phyloP scores from a whole-genome alignment of 2,113 vertebrate genomes.

The Colius striatus region DNA sequence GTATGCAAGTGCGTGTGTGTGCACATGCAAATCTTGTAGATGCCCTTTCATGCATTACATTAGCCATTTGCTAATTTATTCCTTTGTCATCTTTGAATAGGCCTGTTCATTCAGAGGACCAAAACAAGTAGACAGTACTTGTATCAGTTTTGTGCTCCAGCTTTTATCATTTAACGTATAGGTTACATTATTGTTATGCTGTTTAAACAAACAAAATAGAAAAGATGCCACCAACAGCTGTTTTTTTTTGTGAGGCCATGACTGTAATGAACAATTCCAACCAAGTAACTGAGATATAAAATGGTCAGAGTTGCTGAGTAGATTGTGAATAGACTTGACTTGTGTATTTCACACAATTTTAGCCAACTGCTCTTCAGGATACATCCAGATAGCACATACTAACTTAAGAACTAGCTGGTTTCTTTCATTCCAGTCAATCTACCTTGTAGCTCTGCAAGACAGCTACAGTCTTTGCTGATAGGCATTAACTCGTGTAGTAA shows the following conservation, averaged over 20 bases:
- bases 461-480: background rate
- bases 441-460: constrained; percentile 8
- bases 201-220: constrained; percentile 42
- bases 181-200: constrained; percentile 5
- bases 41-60: background rate
- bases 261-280: constrained; percentile 37
- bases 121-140: constrained; percentile 44
- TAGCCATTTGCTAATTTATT: constrained; percentile 69
- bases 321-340: background rate
- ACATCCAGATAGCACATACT: background rate
- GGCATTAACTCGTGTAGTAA: background rate
- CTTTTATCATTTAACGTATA: constrained; percentile 52
- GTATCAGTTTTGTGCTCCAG: constrained; percentile 51
- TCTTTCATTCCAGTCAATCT: background rate
- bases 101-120: constrained; percentile 57
- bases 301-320: constrained; percentile 35
- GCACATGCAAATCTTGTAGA: constrained; percentile 13
- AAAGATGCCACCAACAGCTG: constrained; percentile 28
- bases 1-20: background rate
- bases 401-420: background rate
- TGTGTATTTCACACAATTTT: constrained; percentile 42
- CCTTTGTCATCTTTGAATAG: constrained; percentile 56
- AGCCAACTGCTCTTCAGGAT: constrained; percentile 31
- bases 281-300: constrained; percentile 13
- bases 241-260: constrained; percentile 39